Evolutionary conservation across 2,888 invertebrate genomes (phyloP).

Genomic region (Dicycla oo): DNA sequence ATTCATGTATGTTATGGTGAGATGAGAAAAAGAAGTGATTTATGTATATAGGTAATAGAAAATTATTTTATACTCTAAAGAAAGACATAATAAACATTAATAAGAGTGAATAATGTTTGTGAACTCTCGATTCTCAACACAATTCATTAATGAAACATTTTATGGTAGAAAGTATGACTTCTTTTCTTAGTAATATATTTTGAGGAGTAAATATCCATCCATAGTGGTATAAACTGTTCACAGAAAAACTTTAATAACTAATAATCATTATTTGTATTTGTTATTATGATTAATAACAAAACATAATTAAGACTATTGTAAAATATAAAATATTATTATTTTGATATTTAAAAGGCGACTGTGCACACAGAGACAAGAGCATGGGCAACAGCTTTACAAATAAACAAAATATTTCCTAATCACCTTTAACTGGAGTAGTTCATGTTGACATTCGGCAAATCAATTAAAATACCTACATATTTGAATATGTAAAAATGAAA

Average conservation of each 20-base stretch:
- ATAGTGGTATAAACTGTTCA: not conserved
- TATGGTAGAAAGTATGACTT: not conserved
- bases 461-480: slow-evolving; percentile 1
- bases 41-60: not conserved
- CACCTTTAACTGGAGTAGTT: slow-evolving; percentile 17
- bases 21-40: not conserved
- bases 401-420: slow-evolving; percentile 8
- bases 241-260: slow-evolving; percentile 1
- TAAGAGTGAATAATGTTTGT: not conserved
- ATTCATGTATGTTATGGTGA: not conserved
- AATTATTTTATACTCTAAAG: not conserved
- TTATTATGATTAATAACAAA: not conserved
- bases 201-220: slow-evolving; percentile 8
- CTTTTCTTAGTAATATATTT: not conserved
- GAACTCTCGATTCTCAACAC: not conserved
- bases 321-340: slow-evolving; percentile 6
- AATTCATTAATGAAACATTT: not conserved
- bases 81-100: not conserved
- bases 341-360: not conserved
- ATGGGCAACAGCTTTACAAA: slow-evolving; percentile 11
- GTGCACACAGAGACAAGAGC: not conserved
- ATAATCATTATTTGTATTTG: not conserved
- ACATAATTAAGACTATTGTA: not conserved
- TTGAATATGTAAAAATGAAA: not conserved
- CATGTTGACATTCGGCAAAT: slow-evolving; percentile 16